These are phyloP conservation scores for Sciurus niger DNA, from an alignment of 2,113 vertebrate genomes.

Conservation along the genomic window DNA sequence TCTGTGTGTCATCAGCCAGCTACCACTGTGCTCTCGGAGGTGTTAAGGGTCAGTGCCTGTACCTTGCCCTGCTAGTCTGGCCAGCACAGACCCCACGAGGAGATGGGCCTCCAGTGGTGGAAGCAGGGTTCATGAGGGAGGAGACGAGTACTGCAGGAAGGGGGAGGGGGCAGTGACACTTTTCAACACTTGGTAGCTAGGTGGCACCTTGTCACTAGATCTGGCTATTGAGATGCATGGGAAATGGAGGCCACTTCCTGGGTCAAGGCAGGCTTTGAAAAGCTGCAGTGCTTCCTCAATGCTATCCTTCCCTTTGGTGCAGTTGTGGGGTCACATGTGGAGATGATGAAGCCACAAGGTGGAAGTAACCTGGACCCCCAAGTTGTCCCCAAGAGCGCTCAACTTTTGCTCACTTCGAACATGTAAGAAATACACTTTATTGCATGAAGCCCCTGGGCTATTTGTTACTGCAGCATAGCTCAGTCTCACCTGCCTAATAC, in stretches of 20 bases:
- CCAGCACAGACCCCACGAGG: neutral
- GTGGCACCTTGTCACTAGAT: neutral
- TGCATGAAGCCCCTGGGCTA: rapidly evolving
- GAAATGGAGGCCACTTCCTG: neutral
- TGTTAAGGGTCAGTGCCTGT: neutral
- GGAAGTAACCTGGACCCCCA: neutral
- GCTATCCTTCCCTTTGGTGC: neutral
- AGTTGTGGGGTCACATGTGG: neutral
- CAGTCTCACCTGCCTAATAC: neutral
- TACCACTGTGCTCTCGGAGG: constrained; percentile 57
- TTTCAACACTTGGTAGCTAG: neutral
- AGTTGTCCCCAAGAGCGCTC: neutral
- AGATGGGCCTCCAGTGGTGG: rapidly evolving
- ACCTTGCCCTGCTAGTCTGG: neutral
- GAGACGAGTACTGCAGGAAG: rapidly evolving
- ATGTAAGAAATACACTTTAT: neutral
- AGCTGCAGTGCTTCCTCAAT: neutral
- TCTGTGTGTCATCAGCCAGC: neutral
- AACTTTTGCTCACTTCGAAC: neutral
- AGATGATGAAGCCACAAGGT: neutral
- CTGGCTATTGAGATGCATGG: too few relatives aligned
- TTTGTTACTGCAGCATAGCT: neutral
- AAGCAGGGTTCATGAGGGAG: neutral
- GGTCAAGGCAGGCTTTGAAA: neutral
- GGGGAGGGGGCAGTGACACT: neutral